A percentile compares a stretch with the other conserved stretches of the same genome.
phyloP scores from a whole-genome alignment of 2,797 vertebrate species.

The Eutrigla gurnardus region DNA sequence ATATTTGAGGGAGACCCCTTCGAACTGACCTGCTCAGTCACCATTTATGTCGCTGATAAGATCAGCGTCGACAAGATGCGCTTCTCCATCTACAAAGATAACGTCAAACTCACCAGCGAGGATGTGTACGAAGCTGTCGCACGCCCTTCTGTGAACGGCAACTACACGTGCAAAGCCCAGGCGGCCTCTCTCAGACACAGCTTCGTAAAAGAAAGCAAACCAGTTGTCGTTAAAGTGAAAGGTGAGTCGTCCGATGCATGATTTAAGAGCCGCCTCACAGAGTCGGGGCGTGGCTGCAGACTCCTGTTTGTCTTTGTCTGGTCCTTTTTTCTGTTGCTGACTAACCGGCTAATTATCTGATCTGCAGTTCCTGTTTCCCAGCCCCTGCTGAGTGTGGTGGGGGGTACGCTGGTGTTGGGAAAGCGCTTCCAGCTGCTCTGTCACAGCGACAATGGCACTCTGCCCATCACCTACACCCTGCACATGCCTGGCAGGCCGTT shows the following conservation, averaged over 20 bases:
- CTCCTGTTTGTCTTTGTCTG: conserved; percentile 6
- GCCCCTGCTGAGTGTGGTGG: conserved; percentile 69
- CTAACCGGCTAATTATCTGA: conserved; percentile 1
- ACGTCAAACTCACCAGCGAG: not conserved
- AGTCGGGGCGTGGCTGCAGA: not conserved
- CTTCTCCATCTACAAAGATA: conserved; percentile 71
- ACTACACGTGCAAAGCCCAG: conserved; percentile 74
- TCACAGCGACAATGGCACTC: conserved; percentile 69
- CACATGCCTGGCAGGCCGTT: fast-evolving
- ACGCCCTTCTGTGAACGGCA: conserved; percentile 54
- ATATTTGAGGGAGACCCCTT: conserved; percentile 68
- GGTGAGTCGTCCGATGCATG: conserved; percentile 55
- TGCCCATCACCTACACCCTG: conserved; percentile 79
- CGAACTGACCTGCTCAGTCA: conserved; percentile 67
- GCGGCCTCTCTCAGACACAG: fast-evolving
- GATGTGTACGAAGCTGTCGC: conserved; percentile 1
- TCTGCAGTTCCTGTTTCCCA: conserved; percentile 76
- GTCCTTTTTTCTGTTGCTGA: conserved; percentile 2
- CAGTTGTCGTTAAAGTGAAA: conserved; percentile 67
- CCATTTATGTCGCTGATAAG: conserved; percentile 28
- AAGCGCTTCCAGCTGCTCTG: conserved; percentile 77
- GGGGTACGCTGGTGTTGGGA: conserved; percentile 72
- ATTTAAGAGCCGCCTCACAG: not conserved
- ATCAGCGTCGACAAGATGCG: conserved; percentile 45
- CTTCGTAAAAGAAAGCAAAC: conserved; percentile 70